Evolutionary conservation across 2,113 vertebrate genomes (phyloP).

Genomic region (Dromaius novaehollandiae): DNA sequence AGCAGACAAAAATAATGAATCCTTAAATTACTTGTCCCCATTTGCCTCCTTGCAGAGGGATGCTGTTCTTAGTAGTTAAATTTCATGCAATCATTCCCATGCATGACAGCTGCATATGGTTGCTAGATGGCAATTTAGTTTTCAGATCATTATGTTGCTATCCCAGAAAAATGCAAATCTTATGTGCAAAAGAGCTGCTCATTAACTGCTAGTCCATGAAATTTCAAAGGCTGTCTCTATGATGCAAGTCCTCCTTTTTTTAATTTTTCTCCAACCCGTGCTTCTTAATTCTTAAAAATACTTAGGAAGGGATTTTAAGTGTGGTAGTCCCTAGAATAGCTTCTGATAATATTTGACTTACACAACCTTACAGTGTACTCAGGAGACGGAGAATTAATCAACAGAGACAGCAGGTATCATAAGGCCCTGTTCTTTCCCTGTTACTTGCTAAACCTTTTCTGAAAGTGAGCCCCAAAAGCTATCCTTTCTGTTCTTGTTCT

Average conservation of each 20-base stretch:
- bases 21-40: background rate
- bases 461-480: background rate
- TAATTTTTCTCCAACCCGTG: background rate
- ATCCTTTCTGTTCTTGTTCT: background rate
- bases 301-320: background rate
- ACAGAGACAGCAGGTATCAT: background rate
- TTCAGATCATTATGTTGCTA: background rate
- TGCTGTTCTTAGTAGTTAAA: background rate
- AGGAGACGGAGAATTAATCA: background rate
- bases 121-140: background rate
- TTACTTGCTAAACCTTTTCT: background rate
- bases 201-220: background rate
- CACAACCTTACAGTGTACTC: background rate
- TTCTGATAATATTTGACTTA: background rate
- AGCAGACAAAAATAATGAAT: background rate
- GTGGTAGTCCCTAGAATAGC: background rate
- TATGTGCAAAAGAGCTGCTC: background rate
- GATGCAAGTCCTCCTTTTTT: background rate
- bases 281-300: slow-evolving; percentile 4
- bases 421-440: background rate
- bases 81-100: background rate
- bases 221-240: background rate
- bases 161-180: background rate
- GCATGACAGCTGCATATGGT: background rate
- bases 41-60: background rate